These are phyloP conservation scores for Montipora capricornis DNA, from an alignment of 64 coral and sea anemone species.

Conservation along the genomic window DNA sequence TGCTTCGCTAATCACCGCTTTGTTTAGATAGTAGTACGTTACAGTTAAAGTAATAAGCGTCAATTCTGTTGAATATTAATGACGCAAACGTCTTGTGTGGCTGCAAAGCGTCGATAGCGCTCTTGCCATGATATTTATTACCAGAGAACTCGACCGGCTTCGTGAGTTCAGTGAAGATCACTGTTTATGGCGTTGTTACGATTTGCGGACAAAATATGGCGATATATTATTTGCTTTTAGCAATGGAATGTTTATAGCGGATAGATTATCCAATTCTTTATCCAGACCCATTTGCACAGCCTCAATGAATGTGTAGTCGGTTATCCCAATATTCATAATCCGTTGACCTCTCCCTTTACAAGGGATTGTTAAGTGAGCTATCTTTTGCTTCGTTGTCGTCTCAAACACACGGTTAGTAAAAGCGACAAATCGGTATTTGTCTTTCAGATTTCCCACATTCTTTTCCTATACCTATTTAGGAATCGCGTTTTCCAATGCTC, in stretches of 20 bases:
- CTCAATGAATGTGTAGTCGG: neutral
- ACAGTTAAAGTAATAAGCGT: neutral
- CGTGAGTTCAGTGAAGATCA: neutral
- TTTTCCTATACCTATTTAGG: neutral
- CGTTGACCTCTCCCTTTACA: conserved; percentile 18
- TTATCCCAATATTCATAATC: conserved; percentile 5
- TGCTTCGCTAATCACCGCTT: neutral
- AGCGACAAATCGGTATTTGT: neutral
- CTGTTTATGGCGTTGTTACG: neutral
- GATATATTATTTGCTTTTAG: neutral
- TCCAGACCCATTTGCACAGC: conserved; percentile 14
- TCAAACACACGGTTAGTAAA: neutral
- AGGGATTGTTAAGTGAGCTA: neutral
- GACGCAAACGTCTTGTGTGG: conserved; percentile 24
- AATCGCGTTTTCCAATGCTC: neutral
- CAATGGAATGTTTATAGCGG: conserved; percentile 22
- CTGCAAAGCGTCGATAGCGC: neutral
- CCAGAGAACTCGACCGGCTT: neutral
- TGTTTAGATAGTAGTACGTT: conserved; percentile 32
- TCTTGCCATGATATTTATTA: neutral
- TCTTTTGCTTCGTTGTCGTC: neutral
- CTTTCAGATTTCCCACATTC: neutral
- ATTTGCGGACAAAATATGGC: neutral
- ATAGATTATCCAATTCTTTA: conserved; percentile 3
- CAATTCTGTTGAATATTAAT: neutral